Base-by-base conservation (phyloP, 2,888 invertebrate species). In the Callyntrura sp. region DNA sequence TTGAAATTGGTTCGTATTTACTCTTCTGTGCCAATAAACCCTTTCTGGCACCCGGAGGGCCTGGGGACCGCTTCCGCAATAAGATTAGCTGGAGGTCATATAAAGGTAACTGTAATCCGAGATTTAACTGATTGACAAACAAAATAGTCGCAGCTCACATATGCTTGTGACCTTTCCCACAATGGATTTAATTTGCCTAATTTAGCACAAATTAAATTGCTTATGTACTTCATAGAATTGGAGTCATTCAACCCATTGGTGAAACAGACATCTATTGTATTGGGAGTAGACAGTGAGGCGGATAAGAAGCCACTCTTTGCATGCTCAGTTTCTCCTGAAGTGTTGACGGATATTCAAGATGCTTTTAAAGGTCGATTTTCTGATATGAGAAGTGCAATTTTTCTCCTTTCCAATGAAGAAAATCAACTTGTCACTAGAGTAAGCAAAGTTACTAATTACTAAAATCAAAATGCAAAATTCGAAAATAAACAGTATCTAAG, bases 381-480 rank as follows among this genome's bases (percentile, higher is more conserved):
- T 6, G 94, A 94, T 81, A 91, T 94, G 84, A 84, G 94, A 57
- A 91, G 86, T 12, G 93, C 93, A 0, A 86, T 94, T 6, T 92
- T 94, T 73, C 85, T 92, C n/a, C 87, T 94, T 0, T 86, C 90
- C 9, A 68, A 90, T 35, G 90, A 91, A 51, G 92, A 94, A 51
- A 92, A 93, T 5, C 88, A 88, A 9, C 78, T 93, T 11, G 92
- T 92, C 25, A 90, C 92, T 11, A 86, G 93, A 83, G 93, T 93
- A 91, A 87, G 87, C 17, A 12, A n/a, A 55, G 9, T 48, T 70
- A 23, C n/a, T 78, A n/a, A n/a, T n/a, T n/a, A n/a, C n/a, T n/a
- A n/a, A n/a, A n/a, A n/a, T n/a, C n/a, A n/a, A n/a, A n/a, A n/a
- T 57, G 57, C 8, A 65, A 65, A 5, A 20, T 11, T 60, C n/a